These are phyloP conservation scores for Notocelia uddmanniana DNA, from an alignment of 2,888 invertebrate species.

Conservation along the genomic window DNA sequence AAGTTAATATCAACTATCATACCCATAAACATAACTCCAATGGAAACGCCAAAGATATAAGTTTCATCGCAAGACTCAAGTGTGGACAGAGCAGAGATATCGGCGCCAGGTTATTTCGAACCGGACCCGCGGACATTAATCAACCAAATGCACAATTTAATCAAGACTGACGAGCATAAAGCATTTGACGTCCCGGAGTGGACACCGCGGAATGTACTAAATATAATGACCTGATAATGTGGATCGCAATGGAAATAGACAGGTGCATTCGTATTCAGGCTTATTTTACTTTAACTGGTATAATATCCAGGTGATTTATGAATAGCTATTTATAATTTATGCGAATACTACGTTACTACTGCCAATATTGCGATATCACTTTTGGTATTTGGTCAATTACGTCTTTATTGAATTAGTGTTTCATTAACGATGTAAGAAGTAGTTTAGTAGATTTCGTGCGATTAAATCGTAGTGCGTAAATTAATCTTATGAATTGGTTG, in stretches of 20 bases:
- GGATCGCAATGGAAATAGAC: conserved; percentile 30
- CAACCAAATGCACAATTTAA: conserved; percentile 50
- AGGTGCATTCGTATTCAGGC: conserved; percentile 7
- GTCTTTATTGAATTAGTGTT: too few species aligned
- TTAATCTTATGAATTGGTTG: too few species aligned
- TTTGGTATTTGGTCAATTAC: too few species aligned
- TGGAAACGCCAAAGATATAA: neutral
- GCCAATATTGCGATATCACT: too few species aligned
- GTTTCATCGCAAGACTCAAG: neutral
- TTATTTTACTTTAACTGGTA: neutral
- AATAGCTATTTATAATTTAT: neutral
- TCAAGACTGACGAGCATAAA: conserved; percentile 51
- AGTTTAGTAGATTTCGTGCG: too few species aligned
- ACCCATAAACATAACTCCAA: neutral
- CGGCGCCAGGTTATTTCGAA: conserved; percentile 47
- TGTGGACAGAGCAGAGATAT: conserved; percentile 3
- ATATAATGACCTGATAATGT: conserved; percentile 39
- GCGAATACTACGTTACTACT: neutral
- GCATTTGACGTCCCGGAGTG: conserved; percentile 47
- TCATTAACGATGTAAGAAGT: too few species aligned
- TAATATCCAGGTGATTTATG: neutral
- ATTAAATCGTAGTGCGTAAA: too few species aligned
- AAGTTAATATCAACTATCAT: too few species aligned
- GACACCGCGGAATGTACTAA: conserved; percentile 35
- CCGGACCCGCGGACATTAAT: conserved; percentile 47